These are phyloP conservation scores for Syncerus caffer DNA, from an alignment of 2,797 vertebrate species.

Conservation along the genomic window DNA sequence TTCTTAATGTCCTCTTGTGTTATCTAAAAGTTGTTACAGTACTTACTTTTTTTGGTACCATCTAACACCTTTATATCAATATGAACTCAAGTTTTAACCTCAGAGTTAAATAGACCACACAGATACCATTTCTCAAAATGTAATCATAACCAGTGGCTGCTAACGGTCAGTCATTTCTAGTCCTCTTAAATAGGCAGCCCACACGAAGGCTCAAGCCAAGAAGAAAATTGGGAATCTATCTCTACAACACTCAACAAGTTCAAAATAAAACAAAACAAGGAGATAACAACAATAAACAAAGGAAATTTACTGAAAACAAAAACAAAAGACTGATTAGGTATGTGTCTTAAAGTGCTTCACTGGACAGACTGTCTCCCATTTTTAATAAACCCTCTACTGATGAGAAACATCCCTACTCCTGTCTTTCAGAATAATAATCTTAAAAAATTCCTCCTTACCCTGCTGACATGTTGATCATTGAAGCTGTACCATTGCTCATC, in stretches of 20 bases:
- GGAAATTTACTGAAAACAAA: not conserved
- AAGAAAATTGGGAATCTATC: not conserved
- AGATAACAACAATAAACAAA: not conserved
- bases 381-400: not conserved
- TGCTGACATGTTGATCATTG: conserved; percentile 99
- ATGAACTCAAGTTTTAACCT: conserved; percentile 9
- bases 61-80: conserved; percentile 19
- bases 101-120: not conserved
- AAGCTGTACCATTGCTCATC: conserved; percentile 99
- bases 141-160: not conserved
- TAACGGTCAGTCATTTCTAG: not conserved
- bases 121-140: conserved; percentile 4
- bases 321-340: not conserved
- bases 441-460: conserved; percentile 85
- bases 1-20: conserved; percentile 99
- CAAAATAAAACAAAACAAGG: conserved; percentile 19
- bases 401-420: not conserved
- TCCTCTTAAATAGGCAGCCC: not conserved
- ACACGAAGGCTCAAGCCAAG: not conserved
- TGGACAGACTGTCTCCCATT: not conserved
- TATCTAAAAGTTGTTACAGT: conserved; percentile 86
- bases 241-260: not conserved
- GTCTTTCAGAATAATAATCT: conserved; percentile 6
- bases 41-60: not conserved
- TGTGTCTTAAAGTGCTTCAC: not conserved